These are phyloP conservation scores for Phyllostomus discolor DNA, from an alignment of 2,113 vertebrate species.

Conservation along the genomic window DNA sequence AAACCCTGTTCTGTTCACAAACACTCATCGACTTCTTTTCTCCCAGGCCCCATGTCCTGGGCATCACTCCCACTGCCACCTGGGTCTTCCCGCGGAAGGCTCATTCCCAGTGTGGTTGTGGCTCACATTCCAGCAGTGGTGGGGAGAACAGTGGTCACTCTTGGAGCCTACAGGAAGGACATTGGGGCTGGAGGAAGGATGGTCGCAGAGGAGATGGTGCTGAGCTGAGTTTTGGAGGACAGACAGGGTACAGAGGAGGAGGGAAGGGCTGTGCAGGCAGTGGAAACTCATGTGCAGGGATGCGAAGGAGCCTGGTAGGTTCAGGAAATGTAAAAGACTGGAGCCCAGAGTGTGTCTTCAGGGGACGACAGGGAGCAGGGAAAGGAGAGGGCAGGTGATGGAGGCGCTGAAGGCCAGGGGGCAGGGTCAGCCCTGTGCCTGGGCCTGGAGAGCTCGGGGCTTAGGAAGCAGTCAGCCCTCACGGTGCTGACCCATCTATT, in stretches of 20 bases:
- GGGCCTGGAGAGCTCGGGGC: neutral
- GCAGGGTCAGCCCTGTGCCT: neutral
- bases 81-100: neutral
- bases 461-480: neutral
- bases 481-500: accelerated
- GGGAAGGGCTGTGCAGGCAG: neutral
- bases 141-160: neutral
- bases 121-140: neutral
- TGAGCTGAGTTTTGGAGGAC: neutral
- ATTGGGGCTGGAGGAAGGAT: neutral
- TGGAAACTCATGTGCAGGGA: neutral
- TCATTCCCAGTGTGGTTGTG: neutral
- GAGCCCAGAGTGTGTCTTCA: neutral
- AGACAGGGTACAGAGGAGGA: neutral
- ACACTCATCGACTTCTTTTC: neutral
- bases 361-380: neutral
- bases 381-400: neutral
- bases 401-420: neutral
- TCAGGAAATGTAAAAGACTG: neutral
- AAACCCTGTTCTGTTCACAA: neutral
- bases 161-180: neutral
- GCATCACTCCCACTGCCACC: too few species aligned
- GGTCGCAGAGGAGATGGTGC: neutral
- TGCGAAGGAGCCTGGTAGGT: neutral
- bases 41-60: neutral